Percentiles rank a stretch among this genome's conserved stretches.
These are phyloP conservation scores for Brachionus sp. DNA, from an alignment of 1,140 invertebrate species.

Conservation along the genomic window DNA sequence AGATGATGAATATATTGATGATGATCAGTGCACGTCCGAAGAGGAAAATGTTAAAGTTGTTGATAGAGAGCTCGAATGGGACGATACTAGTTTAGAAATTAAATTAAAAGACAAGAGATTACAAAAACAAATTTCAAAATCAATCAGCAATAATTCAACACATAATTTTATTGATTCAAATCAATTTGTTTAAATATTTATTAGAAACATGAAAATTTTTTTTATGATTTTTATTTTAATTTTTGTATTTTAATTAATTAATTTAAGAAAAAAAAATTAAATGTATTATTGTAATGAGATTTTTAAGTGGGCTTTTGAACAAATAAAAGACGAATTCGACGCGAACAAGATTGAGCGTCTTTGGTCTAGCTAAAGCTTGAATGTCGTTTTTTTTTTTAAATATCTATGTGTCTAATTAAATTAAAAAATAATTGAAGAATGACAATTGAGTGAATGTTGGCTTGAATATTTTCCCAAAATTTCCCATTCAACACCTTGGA, in stretches of 20 bases:
- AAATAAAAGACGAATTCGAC: neutral
- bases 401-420: neutral
- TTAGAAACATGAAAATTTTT: neutral
- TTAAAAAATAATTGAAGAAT: neutral
- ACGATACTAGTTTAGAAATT: constrained; percentile 35
- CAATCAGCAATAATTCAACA: constrained; percentile 27
- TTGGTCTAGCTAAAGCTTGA: neutral
- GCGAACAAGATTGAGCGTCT: neutral
- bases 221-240: neutral
- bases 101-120: constrained; percentile 2
- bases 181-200: constrained; percentile 38
- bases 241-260: constrained; percentile 19
- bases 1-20: constrained; percentile 23
- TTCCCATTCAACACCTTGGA: neutral
- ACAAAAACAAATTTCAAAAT: constrained; percentile 4
- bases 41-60: constrained; percentile 16
- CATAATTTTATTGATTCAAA: constrained; percentile 24
- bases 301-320: neutral
- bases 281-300: neutral
- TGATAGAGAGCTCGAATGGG: constrained; percentile 38
- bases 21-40: constrained; percentile 4
- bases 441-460: neutral
- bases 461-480: neutral
- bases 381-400: neutral
- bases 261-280: neutral